A percentile compares a stretch with the other conserved stretches of the same genome.
Conservation (phyloP, 92 coral and sea anemone genomes). For the Epizoanthus fatuus region DNA sequence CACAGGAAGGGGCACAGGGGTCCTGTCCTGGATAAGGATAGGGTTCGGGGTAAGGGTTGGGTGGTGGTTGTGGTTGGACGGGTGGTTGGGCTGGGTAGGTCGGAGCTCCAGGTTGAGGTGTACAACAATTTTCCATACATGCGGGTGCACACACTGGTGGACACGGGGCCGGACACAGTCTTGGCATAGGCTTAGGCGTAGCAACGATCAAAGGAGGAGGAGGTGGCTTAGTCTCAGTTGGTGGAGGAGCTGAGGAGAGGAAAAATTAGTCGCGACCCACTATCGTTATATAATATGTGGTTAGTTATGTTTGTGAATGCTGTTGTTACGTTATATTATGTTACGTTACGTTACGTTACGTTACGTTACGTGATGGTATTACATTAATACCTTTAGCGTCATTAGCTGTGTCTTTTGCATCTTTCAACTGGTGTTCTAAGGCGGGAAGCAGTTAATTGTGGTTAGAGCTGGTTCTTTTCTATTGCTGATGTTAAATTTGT, state of each 20-base stretch:
- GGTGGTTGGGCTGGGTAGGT: constrained; percentile 47
- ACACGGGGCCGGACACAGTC: constrained; percentile 80
- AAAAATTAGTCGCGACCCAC: background rate
- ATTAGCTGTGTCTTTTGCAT: no score
- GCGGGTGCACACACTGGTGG: constrained; percentile 90
- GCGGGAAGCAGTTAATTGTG: no score
- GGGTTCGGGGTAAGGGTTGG: constrained; percentile 47
- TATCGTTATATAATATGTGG: no score
- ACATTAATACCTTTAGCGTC: no score
- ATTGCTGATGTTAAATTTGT: no score
- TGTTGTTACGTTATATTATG: no score
- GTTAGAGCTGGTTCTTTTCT: no score
- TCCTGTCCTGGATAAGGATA: constrained; percentile 36
- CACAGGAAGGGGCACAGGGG: constrained; percentile 66
- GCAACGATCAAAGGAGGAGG: constrained; percentile 89
- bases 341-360: no score
- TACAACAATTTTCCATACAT: constrained; percentile 80
- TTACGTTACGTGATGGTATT: no score
- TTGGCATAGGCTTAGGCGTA: constrained; percentile 72
- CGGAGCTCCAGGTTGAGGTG: constrained; percentile 54
- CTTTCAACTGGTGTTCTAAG: no score
- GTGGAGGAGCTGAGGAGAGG: constrained; percentile 70
- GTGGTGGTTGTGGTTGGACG: constrained; percentile 46
- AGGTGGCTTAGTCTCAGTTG: constrained; percentile 43
- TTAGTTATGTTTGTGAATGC: no score